Conservation (phyloP, 2,113 vertebrate genomes). For the Seriola aureovittata region DNA sequence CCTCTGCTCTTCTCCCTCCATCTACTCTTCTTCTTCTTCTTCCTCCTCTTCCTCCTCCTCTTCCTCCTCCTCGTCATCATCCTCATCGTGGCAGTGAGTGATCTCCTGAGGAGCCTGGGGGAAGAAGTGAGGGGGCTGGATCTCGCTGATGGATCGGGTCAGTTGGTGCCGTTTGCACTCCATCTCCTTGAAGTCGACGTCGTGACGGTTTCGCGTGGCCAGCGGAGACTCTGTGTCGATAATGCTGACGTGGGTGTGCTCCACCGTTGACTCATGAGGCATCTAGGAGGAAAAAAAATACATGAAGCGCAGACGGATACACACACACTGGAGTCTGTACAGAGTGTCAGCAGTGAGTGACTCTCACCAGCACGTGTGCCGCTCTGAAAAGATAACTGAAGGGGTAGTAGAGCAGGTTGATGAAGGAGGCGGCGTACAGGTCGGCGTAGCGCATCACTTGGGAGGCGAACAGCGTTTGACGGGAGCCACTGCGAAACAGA, state of each 20-base stretch:
- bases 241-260: slow-evolving; percentile 89
- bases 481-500: slow-evolving; percentile 94
- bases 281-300: slow-evolving; percentile 82
- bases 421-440: slow-evolving; percentile 96
- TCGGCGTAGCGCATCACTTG: slow-evolving; percentile 98
- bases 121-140: slow-evolving; percentile 96
- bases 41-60: slow-evolving; percentile 88
- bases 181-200: slow-evolving; percentile 89
- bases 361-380: slow-evolving; percentile 92
- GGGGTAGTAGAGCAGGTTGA: slow-evolving; percentile 96
- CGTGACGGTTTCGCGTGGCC: slow-evolving; percentile 92
- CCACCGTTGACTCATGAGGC: slow-evolving; percentile 97
- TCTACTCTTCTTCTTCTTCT: slow-evolving; percentile 81
- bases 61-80: slow-evolving; percentile 95
- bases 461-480: slow-evolving; percentile 95
- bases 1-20: slow-evolving; percentile 33
- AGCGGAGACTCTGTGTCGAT: slow-evolving; percentile 91
- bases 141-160: slow-evolving; percentile 95
- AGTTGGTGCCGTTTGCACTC: slow-evolving; percentile 92
- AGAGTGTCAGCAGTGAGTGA: not conserved
- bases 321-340: not conserved
- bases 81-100: slow-evolving; percentile 97
- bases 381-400: slow-evolving; percentile 98
- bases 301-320: not conserved
- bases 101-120: slow-evolving; percentile 95